Evolutionary conservation across 2,113 vertebrate genomes (phyloP).

Genomic region (Hemibates koningsi): DNA sequence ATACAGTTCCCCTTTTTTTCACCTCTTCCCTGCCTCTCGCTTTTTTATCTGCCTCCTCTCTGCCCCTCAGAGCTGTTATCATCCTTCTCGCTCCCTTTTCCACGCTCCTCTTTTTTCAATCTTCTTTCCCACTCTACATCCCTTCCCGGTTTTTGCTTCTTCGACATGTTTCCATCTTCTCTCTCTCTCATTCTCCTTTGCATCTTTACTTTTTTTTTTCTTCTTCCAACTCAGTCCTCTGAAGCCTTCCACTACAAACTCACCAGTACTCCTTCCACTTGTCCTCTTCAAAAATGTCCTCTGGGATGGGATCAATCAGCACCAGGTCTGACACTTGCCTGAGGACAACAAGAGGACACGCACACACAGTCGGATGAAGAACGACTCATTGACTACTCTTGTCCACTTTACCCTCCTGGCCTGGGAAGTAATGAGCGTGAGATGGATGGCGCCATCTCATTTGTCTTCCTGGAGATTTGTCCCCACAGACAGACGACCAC

Average conservation of each 20-base stretch:
- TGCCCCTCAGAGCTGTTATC: conserved; percentile 18
- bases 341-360: conserved; percentile 39
- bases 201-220: not conserved
- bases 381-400: conserved; percentile 5
- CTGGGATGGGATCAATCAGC: conserved; percentile 77
- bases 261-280: conserved; percentile 75
- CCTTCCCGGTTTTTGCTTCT: not conserved
- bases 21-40: not conserved
- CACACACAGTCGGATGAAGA: conserved; percentile 23
- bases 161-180: not conserved
- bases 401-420: not conserved
- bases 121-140: not conserved
- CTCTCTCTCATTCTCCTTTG: not conserved
- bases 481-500: conserved; percentile 23
- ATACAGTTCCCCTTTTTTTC: not conserved
- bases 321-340: conserved; percentile 78
- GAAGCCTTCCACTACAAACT: conserved; percentile 38
- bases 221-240: not conserved
- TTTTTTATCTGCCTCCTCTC: conserved; percentile 19
- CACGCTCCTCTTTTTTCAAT: not conserved
- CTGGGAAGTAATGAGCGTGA: conserved; percentile 30
- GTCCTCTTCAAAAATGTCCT: conserved; percentile 71
- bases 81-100: not conserved
- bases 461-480: conserved; percentile 1
- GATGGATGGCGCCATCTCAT: conserved; percentile 8